Percentiles rank a stretch among this genome's conserved stretches.
Conservation (phyloP, 1,140 invertebrate species). For the Ceratina japonica region DNA sequence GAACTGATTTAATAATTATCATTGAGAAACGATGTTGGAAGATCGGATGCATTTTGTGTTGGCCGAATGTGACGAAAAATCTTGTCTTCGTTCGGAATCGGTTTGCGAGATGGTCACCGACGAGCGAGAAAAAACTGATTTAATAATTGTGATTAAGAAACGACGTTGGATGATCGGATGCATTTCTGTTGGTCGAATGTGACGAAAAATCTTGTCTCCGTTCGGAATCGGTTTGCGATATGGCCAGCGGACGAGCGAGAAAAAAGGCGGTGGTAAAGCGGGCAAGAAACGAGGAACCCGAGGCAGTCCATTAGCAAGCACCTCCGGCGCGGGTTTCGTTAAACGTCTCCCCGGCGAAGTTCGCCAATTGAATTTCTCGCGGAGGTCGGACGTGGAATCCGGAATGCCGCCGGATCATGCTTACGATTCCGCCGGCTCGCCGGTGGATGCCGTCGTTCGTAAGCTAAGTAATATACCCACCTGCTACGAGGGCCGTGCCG, state of each 20-base stretch:
- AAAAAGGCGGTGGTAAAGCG: neutral
- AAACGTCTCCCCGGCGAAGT: conserved; percentile 21
- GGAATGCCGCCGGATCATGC: neutral
- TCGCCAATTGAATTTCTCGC: conserved; percentile 29
- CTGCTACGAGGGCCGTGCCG: neutral
- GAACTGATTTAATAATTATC: too few species aligned
- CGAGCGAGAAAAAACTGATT: neutral
- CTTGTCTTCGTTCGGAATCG: neutral
- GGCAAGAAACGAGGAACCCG: neutral
- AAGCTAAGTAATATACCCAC: neutral
- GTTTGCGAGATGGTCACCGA: neutral
- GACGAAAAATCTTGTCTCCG: neutral
- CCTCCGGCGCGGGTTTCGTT: conserved; percentile 12
- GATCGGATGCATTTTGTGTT: too few species aligned
- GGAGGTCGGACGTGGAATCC: conserved; percentile 2
- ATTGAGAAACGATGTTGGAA: too few species aligned
- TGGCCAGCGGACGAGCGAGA: neutral
- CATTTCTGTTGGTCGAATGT: too few species aligned
- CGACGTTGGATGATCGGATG: too few species aligned
- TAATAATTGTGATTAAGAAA: too few species aligned
- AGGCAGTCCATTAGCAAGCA: neutral
- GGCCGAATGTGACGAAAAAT: neutral
- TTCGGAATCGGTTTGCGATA: neutral
- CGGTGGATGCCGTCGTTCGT: neutral
- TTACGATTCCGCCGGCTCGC: neutral